phyloP scores from a whole-genome alignment of 2,113 vertebrate species.

The Hipposideros armiger region DNA sequence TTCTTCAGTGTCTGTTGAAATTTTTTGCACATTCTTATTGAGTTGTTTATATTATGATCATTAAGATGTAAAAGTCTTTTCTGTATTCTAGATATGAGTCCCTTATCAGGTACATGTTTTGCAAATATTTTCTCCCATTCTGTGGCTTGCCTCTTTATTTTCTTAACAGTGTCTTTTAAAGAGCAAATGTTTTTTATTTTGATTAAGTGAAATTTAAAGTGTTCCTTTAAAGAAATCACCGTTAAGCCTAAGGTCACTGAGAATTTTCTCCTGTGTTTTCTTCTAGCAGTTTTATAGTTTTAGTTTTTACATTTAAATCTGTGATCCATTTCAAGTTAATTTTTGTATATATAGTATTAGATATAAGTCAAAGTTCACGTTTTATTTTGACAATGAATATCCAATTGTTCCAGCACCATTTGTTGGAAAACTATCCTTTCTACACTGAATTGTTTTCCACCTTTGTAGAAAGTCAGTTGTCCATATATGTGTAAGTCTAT shows the following conservation, averaged over 20 bases:
- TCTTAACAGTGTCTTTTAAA: constrained; percentile 46
- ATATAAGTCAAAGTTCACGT: not conserved
- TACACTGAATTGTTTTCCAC: not conserved
- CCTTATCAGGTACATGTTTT: constrained; percentile 33
- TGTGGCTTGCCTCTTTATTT: constrained; percentile 32
- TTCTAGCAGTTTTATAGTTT: constrained; percentile 43
- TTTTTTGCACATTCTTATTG: constrained; percentile 1
- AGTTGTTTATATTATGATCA: not conserved
- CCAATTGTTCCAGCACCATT: not conserved
- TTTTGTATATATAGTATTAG: not conserved
- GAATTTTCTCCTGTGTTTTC: constrained; percentile 49
- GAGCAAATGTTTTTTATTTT: constrained; percentile 13
- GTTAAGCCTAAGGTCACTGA: not conserved
- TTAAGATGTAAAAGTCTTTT: not conserved
- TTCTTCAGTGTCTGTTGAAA: constrained; percentile 3
- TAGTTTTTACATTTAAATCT: not conserved
- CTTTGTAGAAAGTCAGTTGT: not conserved
- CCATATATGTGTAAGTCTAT: not conserved
- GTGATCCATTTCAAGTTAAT: constrained; percentile 43
- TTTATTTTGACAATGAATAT: not conserved
- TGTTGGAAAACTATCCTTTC: constrained; percentile 44
- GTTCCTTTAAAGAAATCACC: constrained; percentile 30
- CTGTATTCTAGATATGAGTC: constrained; percentile 7
- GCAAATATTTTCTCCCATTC: not conserved
- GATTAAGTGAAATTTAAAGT: constrained; percentile 33